Base-by-base conservation (phyloP, 2,113 vertebrate species). In the pig (Sus scrofa) region DNA sequence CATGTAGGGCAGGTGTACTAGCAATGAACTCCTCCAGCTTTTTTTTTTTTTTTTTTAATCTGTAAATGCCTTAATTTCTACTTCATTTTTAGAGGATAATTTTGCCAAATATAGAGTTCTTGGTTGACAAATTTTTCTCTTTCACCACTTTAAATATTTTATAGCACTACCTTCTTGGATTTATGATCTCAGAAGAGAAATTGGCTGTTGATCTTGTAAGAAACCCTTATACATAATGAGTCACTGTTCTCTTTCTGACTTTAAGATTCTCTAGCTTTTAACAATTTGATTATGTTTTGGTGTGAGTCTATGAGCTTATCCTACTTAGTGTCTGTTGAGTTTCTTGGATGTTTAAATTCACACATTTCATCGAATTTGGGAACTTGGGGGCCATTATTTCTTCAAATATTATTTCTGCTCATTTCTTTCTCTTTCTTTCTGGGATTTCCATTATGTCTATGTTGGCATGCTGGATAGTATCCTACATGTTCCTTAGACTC, bases 61-160 rank as follows among this genome's bases (percentile, higher is more conserved):
- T 96, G 89, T n/a, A 14, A 82, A 63, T 87, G 6, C 65, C 27
- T 92, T 87, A 67, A 67, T 81, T 91, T 91, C 54, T 37, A 37
- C 34, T 58, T 84, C 60, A 50, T 50, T 90, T 73, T 73, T 71
- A 30, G 86, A 86, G 34, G 79, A 73, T 81, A 37, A 27, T 85
- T 73, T 90, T n/a, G 18, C 16, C 82, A 86, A 85, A 74, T 90
- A 85, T 34, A 67, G 63, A 90, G 79, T 81, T 79, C 54, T 73
- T 65, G 22, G 2, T 68, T 79, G 19, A 79, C 27, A 70, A 39
- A 3, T 71, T 54, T 78, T 68, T 65, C 87, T 93, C 14, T 82
- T 81, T 74, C 24, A 52, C 30, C 54, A 77, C 60, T n/a, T 77
- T 86, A 58, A 86, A 39, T 44, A 86, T 75, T 84, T 67, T 74